These are phyloP conservation scores for Picus viridis DNA, from an alignment of 2,797 vertebrate genomes.

Conservation along the genomic window DNA sequence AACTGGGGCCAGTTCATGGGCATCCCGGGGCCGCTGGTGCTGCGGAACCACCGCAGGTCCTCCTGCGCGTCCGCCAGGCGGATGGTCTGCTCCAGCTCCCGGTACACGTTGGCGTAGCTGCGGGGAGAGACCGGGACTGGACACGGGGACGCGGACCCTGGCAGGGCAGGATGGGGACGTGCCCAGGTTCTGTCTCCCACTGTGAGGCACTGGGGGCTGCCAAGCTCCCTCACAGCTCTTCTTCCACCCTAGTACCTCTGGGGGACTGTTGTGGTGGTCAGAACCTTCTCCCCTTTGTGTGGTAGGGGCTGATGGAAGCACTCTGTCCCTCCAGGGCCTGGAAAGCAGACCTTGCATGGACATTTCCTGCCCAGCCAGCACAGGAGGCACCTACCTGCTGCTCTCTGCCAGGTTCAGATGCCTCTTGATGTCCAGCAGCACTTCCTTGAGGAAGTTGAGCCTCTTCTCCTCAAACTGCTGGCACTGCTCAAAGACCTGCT, in stretches of 20 bases:
- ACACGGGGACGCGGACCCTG: accelerated
- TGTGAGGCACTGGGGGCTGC: accelerated
- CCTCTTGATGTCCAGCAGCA: constrained; percentile 93
- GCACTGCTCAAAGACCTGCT: constrained; percentile 92
- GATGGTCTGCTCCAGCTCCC: constrained; percentile 90
- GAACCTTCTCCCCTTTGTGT: neutral
- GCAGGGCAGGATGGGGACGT: accelerated
- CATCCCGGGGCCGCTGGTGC: constrained; percentile 90
- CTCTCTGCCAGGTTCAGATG: constrained; percentile 94
- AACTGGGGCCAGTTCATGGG: constrained; percentile 98
- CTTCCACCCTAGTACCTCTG: neutral
- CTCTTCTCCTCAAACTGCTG: constrained; percentile 98
- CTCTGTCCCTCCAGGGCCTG: neutral
- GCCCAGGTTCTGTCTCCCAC: neutral
- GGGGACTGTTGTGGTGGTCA: neutral
- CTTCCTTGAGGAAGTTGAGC: constrained; percentile 91
- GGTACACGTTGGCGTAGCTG: constrained; percentile 90
- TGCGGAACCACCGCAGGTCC: constrained; percentile 94
- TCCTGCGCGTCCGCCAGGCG: constrained; percentile 88
- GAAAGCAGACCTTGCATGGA: neutral
- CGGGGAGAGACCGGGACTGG: accelerated
- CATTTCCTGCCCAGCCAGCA: neutral
- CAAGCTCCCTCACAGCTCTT: accelerated
- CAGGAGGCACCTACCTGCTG: constrained; percentile 82
- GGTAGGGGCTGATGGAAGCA: neutral